Conservation (phyloP, 2,888 invertebrate genomes). For the Netelia inedita region DNA sequence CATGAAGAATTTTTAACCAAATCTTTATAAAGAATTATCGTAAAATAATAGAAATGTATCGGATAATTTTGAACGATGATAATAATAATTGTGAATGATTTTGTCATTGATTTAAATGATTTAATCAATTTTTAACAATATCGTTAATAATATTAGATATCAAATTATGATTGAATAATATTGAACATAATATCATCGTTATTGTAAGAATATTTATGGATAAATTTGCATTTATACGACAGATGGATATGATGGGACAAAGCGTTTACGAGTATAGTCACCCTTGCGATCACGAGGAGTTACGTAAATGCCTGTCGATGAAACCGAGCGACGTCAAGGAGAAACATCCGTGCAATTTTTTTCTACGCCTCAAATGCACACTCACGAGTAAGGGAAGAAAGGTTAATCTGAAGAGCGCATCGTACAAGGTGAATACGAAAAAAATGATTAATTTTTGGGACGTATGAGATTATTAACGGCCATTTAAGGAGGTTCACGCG, state of each 20-base stretch:
- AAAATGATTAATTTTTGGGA: constrained; percentile 10
- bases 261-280: constrained; percentile 97
- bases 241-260: constrained; percentile 98
- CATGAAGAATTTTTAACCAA: not conserved
- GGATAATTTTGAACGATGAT: no score
- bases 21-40: not conserved
- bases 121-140: no score
- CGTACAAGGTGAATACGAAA: constrained; percentile 92
- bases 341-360: constrained; percentile 87
- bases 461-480: not conserved
- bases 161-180: no score
- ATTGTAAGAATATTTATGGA: no score
- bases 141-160: no score
- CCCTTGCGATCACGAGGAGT: constrained; percentile 97
- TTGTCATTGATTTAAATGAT: no score
- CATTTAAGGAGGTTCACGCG: not conserved
- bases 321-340: constrained; percentile 84
- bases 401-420: constrained; percentile 97
- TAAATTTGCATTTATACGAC: constrained; percentile 66
- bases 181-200: no score
- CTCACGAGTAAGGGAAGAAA: constrained; percentile 97
- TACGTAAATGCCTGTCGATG: constrained; percentile 88
- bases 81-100: no score
- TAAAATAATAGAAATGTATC: no score
- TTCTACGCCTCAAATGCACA: constrained; percentile 96